Conservation (phyloP, 1,140 invertebrate species). For the Calycopis cecrops region DNA sequence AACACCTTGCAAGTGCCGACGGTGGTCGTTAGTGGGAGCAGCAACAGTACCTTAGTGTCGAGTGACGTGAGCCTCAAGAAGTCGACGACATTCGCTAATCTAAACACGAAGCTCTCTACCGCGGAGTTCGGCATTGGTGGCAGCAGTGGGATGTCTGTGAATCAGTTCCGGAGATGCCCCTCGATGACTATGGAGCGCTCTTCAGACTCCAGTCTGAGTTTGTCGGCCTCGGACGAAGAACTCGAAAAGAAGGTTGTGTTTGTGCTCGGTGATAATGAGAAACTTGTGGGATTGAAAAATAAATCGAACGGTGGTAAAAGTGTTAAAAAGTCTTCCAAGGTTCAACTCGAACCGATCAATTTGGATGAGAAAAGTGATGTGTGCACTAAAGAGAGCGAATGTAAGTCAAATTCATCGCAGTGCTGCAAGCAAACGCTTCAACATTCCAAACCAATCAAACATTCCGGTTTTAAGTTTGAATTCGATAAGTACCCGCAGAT, state of each 20-base stretch:
- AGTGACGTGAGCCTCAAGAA: slow-evolving; percentile 47
- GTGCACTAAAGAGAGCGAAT: slow-evolving; percentile 34
- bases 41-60: slow-evolving; percentile 44
- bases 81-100: slow-evolving; percentile 50
- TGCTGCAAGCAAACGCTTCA: slow-evolving; percentile 71
- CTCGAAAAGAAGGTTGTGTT: slow-evolving; percentile 79
- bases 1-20: slow-evolving; percentile 39
- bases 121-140: slow-evolving; percentile 30
- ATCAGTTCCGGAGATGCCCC: slow-evolving; percentile 42
- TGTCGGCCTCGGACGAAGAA: slow-evolving; percentile 49
- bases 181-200: slow-evolving; percentile 46
- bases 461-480: slow-evolving; percentile 82
- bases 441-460: slow-evolving; percentile 77
- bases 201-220: slow-evolving; percentile 49
- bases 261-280: slow-evolving; percentile 85
- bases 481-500: slow-evolving; percentile 82
- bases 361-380: slow-evolving; percentile 30
- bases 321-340: slow-evolving; percentile 54
- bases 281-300: slow-evolving; percentile 76
- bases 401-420: slow-evolving; percentile 32
- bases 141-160: slow-evolving; percentile 17
- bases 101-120: slow-evolving; percentile 58
- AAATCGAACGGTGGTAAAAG: slow-evolving; percentile 55
- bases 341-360: slow-evolving; percentile 37
- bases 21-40: slow-evolving; percentile 45